Conservation (phyloP, 2,888 invertebrate genomes). For the Aromia moschata region DNA sequence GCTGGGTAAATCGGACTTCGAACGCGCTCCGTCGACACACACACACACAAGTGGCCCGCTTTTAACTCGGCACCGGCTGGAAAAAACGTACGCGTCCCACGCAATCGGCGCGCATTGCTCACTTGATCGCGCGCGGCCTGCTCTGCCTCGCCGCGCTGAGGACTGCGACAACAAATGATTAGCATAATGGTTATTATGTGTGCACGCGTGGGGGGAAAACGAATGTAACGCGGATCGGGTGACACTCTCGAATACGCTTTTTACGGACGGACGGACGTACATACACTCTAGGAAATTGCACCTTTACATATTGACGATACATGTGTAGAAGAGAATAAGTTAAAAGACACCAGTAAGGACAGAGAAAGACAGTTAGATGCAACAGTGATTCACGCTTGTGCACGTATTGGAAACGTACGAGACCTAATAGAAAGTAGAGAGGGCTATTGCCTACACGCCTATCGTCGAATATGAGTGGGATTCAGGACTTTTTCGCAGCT, state of each 20-base stretch:
- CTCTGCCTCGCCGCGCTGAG: background rate
- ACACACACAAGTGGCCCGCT: slow-evolving; percentile 51
- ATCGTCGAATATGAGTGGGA: no score
- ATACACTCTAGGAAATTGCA: no score
- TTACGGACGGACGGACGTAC: no score
- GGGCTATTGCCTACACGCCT: no score
- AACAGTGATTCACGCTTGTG: no score
- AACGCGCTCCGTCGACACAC: slow-evolving; percentile 46
- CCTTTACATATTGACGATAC: no score
- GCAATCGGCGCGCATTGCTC: slow-evolving; percentile 42
- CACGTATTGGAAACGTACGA: no score
- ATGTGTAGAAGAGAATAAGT: no score
- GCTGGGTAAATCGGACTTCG: slow-evolving; percentile 54
- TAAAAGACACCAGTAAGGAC: no score
- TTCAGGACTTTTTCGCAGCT: no score
- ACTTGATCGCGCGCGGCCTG: slow-evolving; percentile 31
- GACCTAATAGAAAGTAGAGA: no score
- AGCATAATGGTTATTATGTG: slow-evolving; percentile 36
- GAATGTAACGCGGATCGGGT: slow-evolving; percentile 16
- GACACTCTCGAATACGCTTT: slow-evolving; percentile 14
- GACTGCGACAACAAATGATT: slow-evolving; percentile 41
- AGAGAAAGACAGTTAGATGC: no score
- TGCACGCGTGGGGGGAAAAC: slow-evolving; percentile 21
- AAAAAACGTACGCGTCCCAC: slow-evolving; percentile 36
- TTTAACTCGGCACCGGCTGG: slow-evolving; percentile 42